These are phyloP conservation scores for Miltochrista miniata DNA, from an alignment of 2,888 invertebrate genomes.

Conservation along the genomic window DNA sequence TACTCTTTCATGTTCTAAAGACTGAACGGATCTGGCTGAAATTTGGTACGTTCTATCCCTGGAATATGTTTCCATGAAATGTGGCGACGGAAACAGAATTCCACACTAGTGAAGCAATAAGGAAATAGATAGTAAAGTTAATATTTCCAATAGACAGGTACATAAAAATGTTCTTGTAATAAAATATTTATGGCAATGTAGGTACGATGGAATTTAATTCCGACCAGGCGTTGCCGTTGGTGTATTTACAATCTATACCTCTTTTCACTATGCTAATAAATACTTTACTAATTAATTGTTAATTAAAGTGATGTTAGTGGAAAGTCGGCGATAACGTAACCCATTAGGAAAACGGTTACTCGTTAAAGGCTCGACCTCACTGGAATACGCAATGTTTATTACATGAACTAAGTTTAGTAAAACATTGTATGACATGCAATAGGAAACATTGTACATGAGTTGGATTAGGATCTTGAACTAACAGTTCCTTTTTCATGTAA, in stretches of 20 bases:
- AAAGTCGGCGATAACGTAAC: slow-evolving; percentile 17
- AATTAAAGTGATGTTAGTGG: slow-evolving; percentile 13
- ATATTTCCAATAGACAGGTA: no score
- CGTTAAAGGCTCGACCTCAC: neutral
- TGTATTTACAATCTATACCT: slow-evolving; percentile 13
- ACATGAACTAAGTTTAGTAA: neutral
- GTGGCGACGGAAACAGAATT: no score
- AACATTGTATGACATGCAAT: no score
- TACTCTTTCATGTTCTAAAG: no score
- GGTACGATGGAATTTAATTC: slow-evolving; percentile 8
- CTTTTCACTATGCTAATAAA: slow-evolving; percentile 23
- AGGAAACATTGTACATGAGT: no score
- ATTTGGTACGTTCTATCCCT: no score
- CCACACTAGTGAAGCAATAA: no score
- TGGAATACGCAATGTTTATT: neutral
- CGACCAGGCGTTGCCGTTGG: slow-evolving; percentile 11
- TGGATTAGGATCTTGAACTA: no score
- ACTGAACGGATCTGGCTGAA: no score
- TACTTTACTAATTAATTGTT: slow-evolving; percentile 11
- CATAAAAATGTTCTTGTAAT: neutral
- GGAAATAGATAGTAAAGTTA: no score
- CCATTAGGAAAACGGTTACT: slow-evolving; percentile 12
- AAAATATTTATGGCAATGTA: neutral
- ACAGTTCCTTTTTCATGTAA: no score
- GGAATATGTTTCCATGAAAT: no score